phyloP scores from a whole-genome alignment of 2,113 vertebrate species.

The Mobula hypostoma region DNA sequence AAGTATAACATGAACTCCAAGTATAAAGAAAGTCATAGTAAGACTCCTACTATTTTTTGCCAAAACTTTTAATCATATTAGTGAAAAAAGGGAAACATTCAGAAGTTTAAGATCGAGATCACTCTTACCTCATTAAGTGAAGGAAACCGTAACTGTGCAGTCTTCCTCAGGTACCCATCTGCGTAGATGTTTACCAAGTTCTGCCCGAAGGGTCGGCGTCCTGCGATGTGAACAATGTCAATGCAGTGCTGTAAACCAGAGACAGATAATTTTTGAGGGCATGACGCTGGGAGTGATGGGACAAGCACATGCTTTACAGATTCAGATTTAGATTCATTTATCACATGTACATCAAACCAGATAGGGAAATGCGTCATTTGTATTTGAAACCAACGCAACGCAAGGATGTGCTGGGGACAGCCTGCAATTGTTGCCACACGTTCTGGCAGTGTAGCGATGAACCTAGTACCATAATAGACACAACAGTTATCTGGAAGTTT shows the following conservation, averaged over 20 bases:
- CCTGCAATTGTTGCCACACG: too few relatives aligned
- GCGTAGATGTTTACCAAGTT: constrained; percentile 79
- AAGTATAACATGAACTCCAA: neutral
- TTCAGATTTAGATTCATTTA: too few relatives aligned
- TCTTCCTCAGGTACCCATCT: constrained; percentile 69
- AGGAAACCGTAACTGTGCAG: constrained; percentile 79
- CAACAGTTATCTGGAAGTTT: too few relatives aligned
- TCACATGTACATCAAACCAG: too few relatives aligned
- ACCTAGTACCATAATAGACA: too few relatives aligned
- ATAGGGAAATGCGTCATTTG: too few relatives aligned
- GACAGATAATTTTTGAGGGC: neutral
- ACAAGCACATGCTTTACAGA: neutral
- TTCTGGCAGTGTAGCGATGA: too few relatives aligned
- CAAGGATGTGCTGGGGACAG: too few relatives aligned
- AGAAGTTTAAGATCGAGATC: neutral
- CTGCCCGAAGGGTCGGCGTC: constrained; percentile 86
- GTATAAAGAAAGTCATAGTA: neutral
- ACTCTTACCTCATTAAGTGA: constrained; percentile 79
- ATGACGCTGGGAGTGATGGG: neutral
- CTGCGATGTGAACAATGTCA: constrained; percentile 72
- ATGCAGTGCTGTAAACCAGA: constrained; percentile 70
- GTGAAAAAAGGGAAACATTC: neutral
- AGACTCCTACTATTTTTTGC: neutral
- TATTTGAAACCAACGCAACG: too few relatives aligned
- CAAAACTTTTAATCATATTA: neutral